phyloP scores from a whole-genome alignment of 2,797 vertebrate species.

The Mergus octosetaceus region DNA sequence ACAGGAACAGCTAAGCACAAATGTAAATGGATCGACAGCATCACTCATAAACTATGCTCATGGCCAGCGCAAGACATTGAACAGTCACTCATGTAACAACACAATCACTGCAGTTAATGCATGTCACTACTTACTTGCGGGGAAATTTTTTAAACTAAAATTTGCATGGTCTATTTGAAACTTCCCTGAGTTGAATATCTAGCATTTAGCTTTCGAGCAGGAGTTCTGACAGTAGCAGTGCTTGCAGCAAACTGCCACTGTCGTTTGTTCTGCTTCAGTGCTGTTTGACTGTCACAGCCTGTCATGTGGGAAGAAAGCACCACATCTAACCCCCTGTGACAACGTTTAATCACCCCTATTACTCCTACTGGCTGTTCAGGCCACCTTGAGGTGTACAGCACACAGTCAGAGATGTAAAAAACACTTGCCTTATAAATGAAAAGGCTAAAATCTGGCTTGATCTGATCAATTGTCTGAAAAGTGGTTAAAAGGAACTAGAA shows the following conservation, averaged over 20 bases:
- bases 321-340: slow-evolving; percentile 71
- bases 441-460: not conserved
- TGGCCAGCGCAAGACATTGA: not conserved
- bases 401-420: not conserved
- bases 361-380: slow-evolving; percentile 67
- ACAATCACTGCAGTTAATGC: slow-evolving; percentile 25
- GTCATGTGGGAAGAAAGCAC: slow-evolving; percentile 74
- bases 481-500: not conserved
- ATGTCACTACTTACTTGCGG: slow-evolving; percentile 16
- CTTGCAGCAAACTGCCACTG: slow-evolving; percentile 76
- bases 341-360: slow-evolving; percentile 78
- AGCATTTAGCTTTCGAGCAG: slow-evolving; percentile 62
- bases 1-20: not conserved
- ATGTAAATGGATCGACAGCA: not conserved
- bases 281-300: slow-evolving; percentile 78
- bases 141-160: slow-evolving; percentile 38
- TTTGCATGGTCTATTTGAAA: slow-evolving; percentile 50
- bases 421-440: slow-evolving; percentile 6
- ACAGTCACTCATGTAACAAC: not conserved
- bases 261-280: slow-evolving; percentile 77
- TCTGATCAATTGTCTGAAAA: not conserved
- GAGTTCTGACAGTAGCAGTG: slow-evolving; percentile 73
- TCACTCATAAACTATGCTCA: not conserved
- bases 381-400: slow-evolving; percentile 59
- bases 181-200: slow-evolving; percentile 50